phyloP scores from a whole-genome alignment of 2,888 invertebrate species.

The Furcula furcula region DNA sequence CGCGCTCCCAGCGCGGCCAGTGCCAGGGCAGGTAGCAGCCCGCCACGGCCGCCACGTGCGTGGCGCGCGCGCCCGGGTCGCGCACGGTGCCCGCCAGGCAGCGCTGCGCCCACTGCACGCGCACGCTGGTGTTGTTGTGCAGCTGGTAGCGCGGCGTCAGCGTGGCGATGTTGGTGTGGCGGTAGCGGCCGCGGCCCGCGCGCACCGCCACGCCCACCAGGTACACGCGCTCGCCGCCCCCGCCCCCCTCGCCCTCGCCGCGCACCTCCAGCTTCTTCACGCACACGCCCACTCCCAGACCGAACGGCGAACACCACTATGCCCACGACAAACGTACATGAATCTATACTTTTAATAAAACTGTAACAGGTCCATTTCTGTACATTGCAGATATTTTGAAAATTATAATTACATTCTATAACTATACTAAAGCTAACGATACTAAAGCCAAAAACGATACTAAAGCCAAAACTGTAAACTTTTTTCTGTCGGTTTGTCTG shows the following conservation, averaged over 20 bases:
- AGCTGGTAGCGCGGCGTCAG: constrained; percentile 96
- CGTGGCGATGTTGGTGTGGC: constrained; percentile 95
- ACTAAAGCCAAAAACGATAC: too few relatives aligned
- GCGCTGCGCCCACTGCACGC: constrained; percentile 94
- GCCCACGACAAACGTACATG: constrained; percentile 10
- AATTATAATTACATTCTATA: too few relatives aligned
- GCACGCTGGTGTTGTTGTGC: constrained; percentile 91
- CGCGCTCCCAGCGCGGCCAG: constrained; percentile 96
- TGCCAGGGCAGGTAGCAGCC: constrained; percentile 97
- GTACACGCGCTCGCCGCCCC: constrained; percentile 83
- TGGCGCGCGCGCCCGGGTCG: constrained; percentile 86
- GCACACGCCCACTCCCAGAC: constrained; percentile 89
- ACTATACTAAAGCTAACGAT: too few relatives aligned
- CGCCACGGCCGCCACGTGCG: constrained; percentile 90
- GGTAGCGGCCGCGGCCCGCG: constrained; percentile 93
- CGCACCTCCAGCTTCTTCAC: constrained; percentile 82
- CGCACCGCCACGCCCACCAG: constrained; percentile 95
- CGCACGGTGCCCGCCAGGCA: constrained; percentile 88
- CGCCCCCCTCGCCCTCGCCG: constrained; percentile 51
- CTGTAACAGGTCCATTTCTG: too few relatives aligned
- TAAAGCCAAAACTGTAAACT: too few relatives aligned
- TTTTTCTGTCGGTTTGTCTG: too few relatives aligned
- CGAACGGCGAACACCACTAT: constrained; percentile 94
- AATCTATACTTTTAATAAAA: background rate
- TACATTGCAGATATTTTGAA: too few relatives aligned